Evolutionary conservation across 2,888 invertebrate genomes (phyloP), one percentile per base, ranked within the genome.

Genomic region (Meandrusa payeni): DNA sequence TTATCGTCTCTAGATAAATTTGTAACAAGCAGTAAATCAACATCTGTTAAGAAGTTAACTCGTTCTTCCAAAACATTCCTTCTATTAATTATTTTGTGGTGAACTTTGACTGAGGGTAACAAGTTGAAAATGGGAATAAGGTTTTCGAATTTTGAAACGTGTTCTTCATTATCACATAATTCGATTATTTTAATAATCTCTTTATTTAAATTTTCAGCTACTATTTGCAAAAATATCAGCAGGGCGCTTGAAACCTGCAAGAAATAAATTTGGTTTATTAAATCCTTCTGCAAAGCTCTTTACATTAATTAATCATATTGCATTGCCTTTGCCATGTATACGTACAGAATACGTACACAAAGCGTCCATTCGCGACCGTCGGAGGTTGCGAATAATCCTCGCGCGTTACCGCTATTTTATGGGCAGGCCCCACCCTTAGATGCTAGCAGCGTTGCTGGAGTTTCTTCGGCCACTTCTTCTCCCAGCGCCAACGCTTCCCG

Each of bases 201-300:
- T 41, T 58, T 64, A 22, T 56, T 59, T 2, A 62, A 27, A 45
- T 68, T 69, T 50, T 69, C 67, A 19, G 56, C 53, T 4, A 66
- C 55, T 5, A 64, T 60, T 66, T 70, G 70, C 11, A 65, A 17
- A 29, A 48, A 59, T 1, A 56, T 34, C 36, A 54, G 47, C 1
- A 64, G 7, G 1, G 55, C 52, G 2, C 54, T 50, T 19, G 43
- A 27, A 13, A 59, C 38, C 68, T 69, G 51, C 23, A n/a, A n/a
- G n/a, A n/a, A n/a, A n/a, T n/a, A n/a, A n/a, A n/a, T n/a, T n/a
- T n/a, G n/a, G n/a, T n/a, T n/a, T n/a, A n/a, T n/a, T n/a, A n/a
- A n/a, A n/a, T n/a, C n/a, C n/a, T n/a, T n/a, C n/a, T n/a, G n/a
- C n/a, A n/a, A n/a, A n/a, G n/a, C n/a, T n/a, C n/a, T n/a, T n/a